Evolutionary conservation across 2,113 vertebrate genomes (phyloP).

Genomic region (Coptodon bakossiorum): DNA sequence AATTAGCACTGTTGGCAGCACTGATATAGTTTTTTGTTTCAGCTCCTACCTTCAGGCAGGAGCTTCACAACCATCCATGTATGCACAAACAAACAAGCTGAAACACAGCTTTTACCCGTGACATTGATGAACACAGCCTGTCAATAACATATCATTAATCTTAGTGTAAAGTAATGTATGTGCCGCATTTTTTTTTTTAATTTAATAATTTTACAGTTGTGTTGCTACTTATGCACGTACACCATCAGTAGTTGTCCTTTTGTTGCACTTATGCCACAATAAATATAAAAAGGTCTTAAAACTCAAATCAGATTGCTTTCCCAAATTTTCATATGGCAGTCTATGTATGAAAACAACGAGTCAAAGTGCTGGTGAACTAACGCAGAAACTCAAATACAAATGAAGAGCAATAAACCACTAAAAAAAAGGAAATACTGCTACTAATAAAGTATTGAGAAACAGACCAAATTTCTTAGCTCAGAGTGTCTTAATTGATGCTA

Average conservation of each 20-base stretch:
- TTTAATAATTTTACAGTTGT: not conserved
- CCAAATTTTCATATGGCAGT: not conserved
- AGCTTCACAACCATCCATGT: not conserved
- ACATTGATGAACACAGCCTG: not conserved
- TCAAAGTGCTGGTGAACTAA: not conserved
- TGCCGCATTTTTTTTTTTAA: accelerated
- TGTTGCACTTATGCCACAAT: not conserved
- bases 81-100: not conserved
- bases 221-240: not conserved
- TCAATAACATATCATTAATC: not conserved
- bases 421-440: not conserved
- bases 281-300: not conserved
- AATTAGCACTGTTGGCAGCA: not conserved
- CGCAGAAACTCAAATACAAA: not conserved
- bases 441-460: not conserved
- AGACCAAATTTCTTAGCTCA: not conserved
- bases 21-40: not conserved
- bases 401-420: not conserved
- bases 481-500: not conserved
- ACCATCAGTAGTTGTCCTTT: not conserved
- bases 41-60: not conserved
- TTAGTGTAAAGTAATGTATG: not conserved
- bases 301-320: not conserved
- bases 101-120: not conserved
- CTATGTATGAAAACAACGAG: not conserved